Conservation (phyloP, 53 echinoderm and acorn worm species). For the Holothuria leucospilota region DNA sequence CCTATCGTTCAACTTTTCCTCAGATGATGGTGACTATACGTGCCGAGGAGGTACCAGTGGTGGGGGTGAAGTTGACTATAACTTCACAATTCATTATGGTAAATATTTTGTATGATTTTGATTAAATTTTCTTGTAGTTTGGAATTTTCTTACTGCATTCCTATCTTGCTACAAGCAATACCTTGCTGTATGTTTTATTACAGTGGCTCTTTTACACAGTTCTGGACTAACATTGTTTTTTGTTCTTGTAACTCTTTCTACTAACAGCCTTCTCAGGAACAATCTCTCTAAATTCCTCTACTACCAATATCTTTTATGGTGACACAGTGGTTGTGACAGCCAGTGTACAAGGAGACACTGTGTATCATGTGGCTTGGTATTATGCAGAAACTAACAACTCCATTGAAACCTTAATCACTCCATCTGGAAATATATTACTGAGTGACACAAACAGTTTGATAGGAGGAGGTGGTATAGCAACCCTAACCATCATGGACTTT, state of each 20-base stretch:
- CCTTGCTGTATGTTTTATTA: no score
- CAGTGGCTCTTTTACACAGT: no score
- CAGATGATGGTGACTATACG: neutral
- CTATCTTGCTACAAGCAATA: no score
- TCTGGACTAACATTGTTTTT: no score
- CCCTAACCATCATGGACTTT: conserved; percentile 11
- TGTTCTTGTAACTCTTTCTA: neutral
- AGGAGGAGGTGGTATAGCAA: conserved; percentile 13
- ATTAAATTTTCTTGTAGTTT: neutral
- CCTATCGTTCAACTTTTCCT: conserved; percentile 3
- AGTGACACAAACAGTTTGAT: neutral
- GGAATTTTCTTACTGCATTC: no score
- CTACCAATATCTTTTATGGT: conserved; percentile 6
- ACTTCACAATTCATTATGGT: conserved; percentile 1
- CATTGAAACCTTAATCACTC: neutral
- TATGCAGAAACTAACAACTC: conserved; percentile 2
- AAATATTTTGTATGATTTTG: neutral
- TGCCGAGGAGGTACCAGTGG: conserved; percentile 12
- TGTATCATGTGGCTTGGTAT: neutral
- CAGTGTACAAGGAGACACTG: conserved; percentile 4
- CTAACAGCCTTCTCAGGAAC: conserved; percentile 27
- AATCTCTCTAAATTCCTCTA: neutral
- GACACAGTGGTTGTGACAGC: conserved; percentile 10
- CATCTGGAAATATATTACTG: neutral
- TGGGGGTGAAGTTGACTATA: neutral